Evolutionary conservation across 2,888 invertebrate species (phyloP).

Genomic region (Oscheius sp.): DNA sequence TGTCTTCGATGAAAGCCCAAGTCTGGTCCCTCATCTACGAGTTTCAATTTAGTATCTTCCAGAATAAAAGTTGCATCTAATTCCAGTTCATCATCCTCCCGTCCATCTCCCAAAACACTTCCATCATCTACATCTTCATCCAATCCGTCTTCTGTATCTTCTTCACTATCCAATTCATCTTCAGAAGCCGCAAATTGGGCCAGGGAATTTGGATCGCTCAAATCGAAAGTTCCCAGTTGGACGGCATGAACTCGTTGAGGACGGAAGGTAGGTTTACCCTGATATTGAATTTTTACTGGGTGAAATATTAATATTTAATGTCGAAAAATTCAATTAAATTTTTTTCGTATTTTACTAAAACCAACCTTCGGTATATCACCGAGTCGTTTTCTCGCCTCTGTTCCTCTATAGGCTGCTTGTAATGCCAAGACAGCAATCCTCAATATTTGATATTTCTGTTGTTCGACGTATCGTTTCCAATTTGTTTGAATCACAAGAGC

Average conservation of each 20-base stretch:
- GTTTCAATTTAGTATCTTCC: constrained; percentile 66
- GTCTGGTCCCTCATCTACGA: constrained; percentile 60
- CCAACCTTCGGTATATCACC: constrained; percentile 47
- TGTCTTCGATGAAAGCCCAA: constrained; percentile 60
- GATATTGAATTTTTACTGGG: no score
- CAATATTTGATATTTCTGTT: constrained; percentile 79
- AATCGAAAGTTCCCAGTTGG: constrained; percentile 60
- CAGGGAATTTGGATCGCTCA: constrained; percentile 56
- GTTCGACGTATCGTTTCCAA: constrained; percentile 78
- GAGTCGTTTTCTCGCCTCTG: constrained; percentile 42
- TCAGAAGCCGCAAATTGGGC: constrained; percentile 43
- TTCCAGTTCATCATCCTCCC: constrained; percentile 55
- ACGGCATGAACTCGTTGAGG: constrained; percentile 53
- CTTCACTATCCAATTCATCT: constrained; percentile 44
- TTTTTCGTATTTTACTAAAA: no score
- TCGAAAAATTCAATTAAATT: no score
- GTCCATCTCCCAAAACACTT: constrained; percentile 34
- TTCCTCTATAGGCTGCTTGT: constrained; percentile 75
- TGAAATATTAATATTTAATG: no score
- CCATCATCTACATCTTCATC: constrained; percentile 50
- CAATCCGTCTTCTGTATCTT: constrained; percentile 44
- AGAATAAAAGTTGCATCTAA: constrained; percentile 68
- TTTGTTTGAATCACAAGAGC: constrained; percentile 81
- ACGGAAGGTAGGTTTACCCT: constrained; percentile 38
- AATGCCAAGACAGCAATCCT: constrained; percentile 73